phyloP scores from a whole-genome alignment of 2,113 vertebrate genomes.

The Phoxinus phoxinus region DNA sequence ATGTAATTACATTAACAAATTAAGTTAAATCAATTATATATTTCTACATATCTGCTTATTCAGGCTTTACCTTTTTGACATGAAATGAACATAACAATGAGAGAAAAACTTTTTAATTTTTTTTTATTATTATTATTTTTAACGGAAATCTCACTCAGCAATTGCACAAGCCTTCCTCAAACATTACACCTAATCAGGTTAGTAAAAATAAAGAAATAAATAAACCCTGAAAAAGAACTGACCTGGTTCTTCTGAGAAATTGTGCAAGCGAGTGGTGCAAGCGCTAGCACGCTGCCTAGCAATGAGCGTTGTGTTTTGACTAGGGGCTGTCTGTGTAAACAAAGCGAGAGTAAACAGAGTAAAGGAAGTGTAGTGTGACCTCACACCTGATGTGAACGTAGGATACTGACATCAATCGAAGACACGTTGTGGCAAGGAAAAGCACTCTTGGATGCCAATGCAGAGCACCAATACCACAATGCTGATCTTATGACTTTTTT shows the following conservation, averaged over 20 bases:
- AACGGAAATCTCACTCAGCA: neutral
- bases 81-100: neutral
- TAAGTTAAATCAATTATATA: neutral
- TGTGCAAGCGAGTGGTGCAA: conserved; percentile 52
- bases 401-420: neutral
- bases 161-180: neutral
- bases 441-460: neutral
- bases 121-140: neutral
- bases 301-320: conserved; percentile 32
- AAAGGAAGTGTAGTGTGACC: conserved; percentile 20
- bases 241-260: conserved; percentile 34
- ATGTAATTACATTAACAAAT: neutral
- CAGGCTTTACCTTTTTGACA: neutral
- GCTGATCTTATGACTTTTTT: conserved; percentile 15
- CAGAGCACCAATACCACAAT: neutral
- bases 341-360: conserved; percentile 12
- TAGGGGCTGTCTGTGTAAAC: conserved; percentile 39
- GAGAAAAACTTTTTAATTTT: neutral
- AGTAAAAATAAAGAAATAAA: conserved; percentile 1
- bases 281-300: conserved; percentile 44
- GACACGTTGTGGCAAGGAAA: neutral
- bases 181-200: neutral
- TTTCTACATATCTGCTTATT: neutral
- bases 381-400: conserved; percentile 41
- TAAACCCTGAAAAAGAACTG: neutral